Percentiles rank a stretch among this genome's conserved stretches.
phyloP scores from a whole-genome alignment of 2,113 vertebrate species.

The Camelus bactrianus region DNA sequence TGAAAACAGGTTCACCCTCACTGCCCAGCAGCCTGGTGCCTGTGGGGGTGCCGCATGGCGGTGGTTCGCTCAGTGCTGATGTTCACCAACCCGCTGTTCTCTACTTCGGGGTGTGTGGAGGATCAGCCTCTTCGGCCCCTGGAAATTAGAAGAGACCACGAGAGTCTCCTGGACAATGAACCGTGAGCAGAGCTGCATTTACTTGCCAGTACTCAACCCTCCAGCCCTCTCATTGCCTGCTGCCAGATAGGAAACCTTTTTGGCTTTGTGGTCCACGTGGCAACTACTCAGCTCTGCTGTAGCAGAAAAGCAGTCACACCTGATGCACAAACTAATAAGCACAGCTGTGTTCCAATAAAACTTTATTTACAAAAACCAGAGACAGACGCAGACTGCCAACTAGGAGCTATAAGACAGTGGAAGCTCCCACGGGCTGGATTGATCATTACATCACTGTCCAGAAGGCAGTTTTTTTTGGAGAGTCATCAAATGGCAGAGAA shows the following conservation, averaged over 20 bases:
- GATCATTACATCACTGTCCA: neutral
- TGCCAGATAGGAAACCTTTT: neutral
- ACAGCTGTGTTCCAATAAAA: neutral
- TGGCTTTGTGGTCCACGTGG: neutral
- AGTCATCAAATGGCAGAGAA: neutral
- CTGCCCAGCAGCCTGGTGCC: too few relatives aligned
- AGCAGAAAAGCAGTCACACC: neutral
- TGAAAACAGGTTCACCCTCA: neutral
- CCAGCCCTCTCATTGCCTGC: too few relatives aligned
- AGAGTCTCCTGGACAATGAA: neutral
- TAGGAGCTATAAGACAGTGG: neutral
- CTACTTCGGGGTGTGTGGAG: neutral
- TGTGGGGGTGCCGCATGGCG: fast-evolving
- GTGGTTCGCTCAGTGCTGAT: fast-evolving
- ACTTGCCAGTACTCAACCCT: neutral
- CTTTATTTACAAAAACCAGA: conserved; percentile 28
- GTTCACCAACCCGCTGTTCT: neutral
- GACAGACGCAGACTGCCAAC: neutral
- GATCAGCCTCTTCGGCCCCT: neutral
- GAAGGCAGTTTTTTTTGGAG: neutral
- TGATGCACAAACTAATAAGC: neutral
- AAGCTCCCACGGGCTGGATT: neutral
- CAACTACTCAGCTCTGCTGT: neutral
- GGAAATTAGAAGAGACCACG: neutral
- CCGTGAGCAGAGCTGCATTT: neutral